Base-by-base conservation (phyloP, 2,797 vertebrate species). In the Mycteria americana region DNA sequence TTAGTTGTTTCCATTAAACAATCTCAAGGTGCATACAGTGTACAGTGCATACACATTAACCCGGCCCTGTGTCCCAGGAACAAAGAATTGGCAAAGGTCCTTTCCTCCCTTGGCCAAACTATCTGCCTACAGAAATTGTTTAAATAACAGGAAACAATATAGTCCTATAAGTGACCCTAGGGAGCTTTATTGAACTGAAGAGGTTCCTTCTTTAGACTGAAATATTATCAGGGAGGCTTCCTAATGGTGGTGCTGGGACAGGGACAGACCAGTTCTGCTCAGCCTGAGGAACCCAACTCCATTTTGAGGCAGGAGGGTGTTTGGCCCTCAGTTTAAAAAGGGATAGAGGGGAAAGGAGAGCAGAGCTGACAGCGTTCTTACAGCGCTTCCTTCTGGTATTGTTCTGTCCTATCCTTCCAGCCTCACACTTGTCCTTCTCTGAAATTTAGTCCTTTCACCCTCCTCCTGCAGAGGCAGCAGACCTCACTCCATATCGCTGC, bases 401-500 rank as follows among this genome's bases (percentile, higher is more conserved):
- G 18, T 35, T 81, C 60, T 76, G 17, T 41, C n/a, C 31, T 54
- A 1, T n/a, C 45, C 81, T 84, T 60, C 31, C 41, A 83, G 65
- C 10, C 45, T 89, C 31, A 22, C 11, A 2, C 21, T 83, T 88
- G 22, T 33, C 17, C 54, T 35, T 70, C 35, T 74, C 75, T 80
- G 53, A 79, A 80, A 45, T 67, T 18, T 33, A 33, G 22, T 28
- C 45, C 22, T 82, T 86, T 73, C 65, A 30, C 43, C 17, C 63
- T 96, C 77, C 72, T 60, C 62, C 56, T 73, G 27, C 97, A 99
- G 99, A 98, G 99, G 92, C 98, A 98, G 95, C 99, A 99, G 97
- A 99, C 98, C 1, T 97, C 98, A 1, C 97, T 99, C 39, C 99
- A 99, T 93, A 98, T 99, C 0, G 99, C 99, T 10, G 98, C 98